These are phyloP conservation scores for Amaurobius ferox DNA, from an alignment of 2,888 invertebrate genomes.

Conservation along the genomic window DNA sequence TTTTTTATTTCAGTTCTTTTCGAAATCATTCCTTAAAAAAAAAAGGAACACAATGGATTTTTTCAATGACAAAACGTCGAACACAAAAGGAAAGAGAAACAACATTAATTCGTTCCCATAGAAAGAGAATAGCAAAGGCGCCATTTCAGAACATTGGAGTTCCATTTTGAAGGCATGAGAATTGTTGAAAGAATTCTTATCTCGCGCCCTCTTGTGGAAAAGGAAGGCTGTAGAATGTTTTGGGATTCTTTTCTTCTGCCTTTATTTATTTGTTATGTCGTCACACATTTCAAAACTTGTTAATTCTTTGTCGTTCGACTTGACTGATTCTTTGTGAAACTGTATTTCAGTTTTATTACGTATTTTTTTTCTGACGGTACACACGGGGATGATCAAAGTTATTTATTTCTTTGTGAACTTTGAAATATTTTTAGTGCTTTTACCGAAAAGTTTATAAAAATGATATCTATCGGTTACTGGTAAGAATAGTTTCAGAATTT, in stretches of 20 bases:
- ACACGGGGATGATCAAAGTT: no score
- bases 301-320: not conserved
- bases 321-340: no score
- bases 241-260: not conserved
- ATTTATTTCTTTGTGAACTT: no score
- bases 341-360: no score
- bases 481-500: no score
- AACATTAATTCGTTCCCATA: slow-evolving; percentile 10
- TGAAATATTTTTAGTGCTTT: no score
- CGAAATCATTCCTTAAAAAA: no score
- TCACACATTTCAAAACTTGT: slow-evolving; percentile 1
- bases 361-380: no score
- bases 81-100: not conserved
- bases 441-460: no score
- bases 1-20: no score
- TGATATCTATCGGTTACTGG: no score
- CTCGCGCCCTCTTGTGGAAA: not conserved
- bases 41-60: not conserved
- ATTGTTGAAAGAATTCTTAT: slow-evolving; percentile 2
- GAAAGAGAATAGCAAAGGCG: not conserved
- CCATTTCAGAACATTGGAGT: not conserved
- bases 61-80: not conserved
- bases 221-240: not conserved
- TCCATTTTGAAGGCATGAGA: not conserved
- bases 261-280: not conserved